Evolutionary conservation across 1,140 invertebrate species (phyloP), one percentile per base, ranked within the genome.

Genomic region (Pseudomyrmex pallidus): DNA sequence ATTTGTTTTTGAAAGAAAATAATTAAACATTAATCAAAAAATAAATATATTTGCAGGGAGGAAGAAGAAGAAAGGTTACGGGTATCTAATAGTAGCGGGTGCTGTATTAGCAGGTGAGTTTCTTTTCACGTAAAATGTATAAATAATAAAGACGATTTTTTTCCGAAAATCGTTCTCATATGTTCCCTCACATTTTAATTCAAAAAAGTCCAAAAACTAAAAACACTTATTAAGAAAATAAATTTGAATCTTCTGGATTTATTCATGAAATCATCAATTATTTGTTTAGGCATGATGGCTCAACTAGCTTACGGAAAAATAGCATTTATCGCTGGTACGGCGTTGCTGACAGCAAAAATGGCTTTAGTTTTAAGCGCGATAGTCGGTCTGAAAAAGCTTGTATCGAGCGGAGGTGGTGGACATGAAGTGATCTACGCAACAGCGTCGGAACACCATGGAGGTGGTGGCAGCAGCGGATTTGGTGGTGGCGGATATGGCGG

Each of bases 251-350:
- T 54, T 54, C 1, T 2, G 52, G 48, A 9, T 35, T 54, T 56
- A 4, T 35, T 76, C 61, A 84, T 70, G 12, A 9, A 57, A 48
- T 22, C 10, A 35, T 59, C 10, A 35, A 78, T 72, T 13, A 54
- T 64, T 73, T 82, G 44, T 74, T 76, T 67, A 94, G 94, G 94
- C 64, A 95, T 96, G 92, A 93, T 96, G 92, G 95, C 95, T 1
- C 96, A 96, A 92, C 90, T 96, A 91, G 95, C 96, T 61, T 95
- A 96, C 83, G 96, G 96, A 8, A 96, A 96, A 92, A 95, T 96
- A 54, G 96, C 96, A 9, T 95, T 96, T 66, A 92, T 96, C 52
- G 96, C 96, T 15, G 96, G 96, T 22, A 95, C 96, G 2, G 96
- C 96, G 10, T 92, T 97, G 50, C 92, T 97, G 7, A 95, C 96